Evolutionary conservation across 2,113 vertebrate species (phyloP), one percentile per base, ranked within the genome.

Genomic region (Colistium nudipinnis): DNA sequence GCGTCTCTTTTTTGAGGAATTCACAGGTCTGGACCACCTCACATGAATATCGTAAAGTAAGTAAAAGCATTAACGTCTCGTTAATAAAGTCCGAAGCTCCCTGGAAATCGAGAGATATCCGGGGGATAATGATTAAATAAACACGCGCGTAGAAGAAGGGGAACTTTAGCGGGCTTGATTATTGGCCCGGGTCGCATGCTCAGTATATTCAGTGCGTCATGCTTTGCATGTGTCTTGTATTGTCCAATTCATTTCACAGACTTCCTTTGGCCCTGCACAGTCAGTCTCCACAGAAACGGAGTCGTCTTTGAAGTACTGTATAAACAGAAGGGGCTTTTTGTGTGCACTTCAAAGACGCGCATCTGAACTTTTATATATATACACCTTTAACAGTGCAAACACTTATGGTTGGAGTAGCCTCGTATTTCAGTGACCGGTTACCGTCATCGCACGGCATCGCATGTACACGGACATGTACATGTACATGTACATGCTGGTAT

Each of bases 291-390:
- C 66, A 85, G 62, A 77, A 74, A 74, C 81, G 63, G 7, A 57
- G 63, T 28, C 69, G 64, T 80, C 87, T 91, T 91, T 91, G 87
- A 93, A 89, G 83, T 36, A 14, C 52, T 35, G 12, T 86, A 81
- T 77, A 86, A 88, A 85, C 69, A 80, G 71, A 78, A 70, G 62
- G 79, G 72, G 64, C 31, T 75, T 78, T 85, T 89, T 86, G 73
- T 56, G 17, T 68, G 56, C 70, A 83, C 88, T 91, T 92, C 89
- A 93, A 91, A 89, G 74, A 71, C 48, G 24, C n/a, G 53, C 38
- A 82, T 82, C 78, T 84, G 75, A 85, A 81, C 79, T 80, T 81
- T 86, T 83, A 78, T 20, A 73, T 77, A 78, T 81, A 81, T 49
- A 83, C 81, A 82, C 67, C 27, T 87, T 88, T 75, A 60, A 78